These are phyloP conservation scores for Cryptomyrus ogoouensis DNA, from an alignment of 2,113 vertebrate species.

Conservation along the genomic window DNA sequence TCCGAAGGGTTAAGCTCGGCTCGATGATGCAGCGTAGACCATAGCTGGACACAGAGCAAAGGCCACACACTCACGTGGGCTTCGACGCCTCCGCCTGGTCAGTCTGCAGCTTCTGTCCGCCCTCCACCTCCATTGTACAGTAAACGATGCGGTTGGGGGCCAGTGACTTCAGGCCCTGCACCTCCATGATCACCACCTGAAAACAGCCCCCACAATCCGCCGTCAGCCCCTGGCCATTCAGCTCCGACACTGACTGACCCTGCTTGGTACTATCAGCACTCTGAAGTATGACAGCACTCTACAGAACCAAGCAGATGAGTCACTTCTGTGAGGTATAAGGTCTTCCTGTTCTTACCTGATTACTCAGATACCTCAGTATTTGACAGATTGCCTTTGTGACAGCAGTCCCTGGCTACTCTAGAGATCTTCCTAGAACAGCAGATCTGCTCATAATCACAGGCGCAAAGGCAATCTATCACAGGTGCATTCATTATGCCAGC, in stretches of 20 bases:
- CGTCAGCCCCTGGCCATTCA: not conserved
- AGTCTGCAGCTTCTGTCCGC: constrained; percentile 93
- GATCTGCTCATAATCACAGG: not conserved
- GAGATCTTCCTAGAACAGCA: not conserved
- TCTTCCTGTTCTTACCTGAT: not conserved
- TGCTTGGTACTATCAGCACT: not conserved
- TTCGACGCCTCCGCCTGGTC: constrained; percentile 98
- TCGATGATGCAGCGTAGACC: not conserved
- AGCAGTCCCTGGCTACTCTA: not conserved
- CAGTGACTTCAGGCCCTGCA: constrained; percentile 88
- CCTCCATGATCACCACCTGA: constrained; percentile 97
- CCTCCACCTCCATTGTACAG: constrained; percentile 98
- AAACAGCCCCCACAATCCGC: not conserved
- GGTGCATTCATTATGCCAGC: not conserved
- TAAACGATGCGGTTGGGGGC: constrained; percentile 97
- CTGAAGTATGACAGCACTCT: not conserved
- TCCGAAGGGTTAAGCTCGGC: not conserved
- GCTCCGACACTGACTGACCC: not conserved
- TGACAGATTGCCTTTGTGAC: not conserved
- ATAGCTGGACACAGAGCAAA: not conserved
- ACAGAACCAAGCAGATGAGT: not conserved
- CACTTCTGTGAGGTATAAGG: not conserved
- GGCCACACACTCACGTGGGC: constrained; percentile 73
- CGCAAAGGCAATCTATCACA: not conserved
- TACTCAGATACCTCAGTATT: not conserved